phyloP scores from a whole-genome alignment of 2,797 vertebrate genomes.

The Danionella dracula region DNA sequence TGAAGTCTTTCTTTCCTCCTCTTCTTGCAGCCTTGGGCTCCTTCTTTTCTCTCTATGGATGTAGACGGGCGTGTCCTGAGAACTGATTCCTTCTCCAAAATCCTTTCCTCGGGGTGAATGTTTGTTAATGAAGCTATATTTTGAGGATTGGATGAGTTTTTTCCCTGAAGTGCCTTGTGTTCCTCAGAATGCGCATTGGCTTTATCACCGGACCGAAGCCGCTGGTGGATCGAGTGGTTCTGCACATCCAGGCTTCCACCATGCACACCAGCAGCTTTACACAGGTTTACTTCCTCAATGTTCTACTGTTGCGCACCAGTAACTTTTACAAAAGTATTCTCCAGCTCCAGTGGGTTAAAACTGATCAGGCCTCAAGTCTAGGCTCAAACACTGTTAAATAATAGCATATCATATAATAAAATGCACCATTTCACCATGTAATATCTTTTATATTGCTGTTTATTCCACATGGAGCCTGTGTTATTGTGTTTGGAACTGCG shows the following conservation, averaged over 20 bases:
- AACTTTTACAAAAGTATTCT: too few species aligned
- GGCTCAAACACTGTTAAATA: too few species aligned
- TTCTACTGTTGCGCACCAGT: too few species aligned
- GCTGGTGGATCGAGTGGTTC: constrained; percentile 78
- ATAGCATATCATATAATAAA: too few species aligned
- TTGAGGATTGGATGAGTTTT: too few species aligned
- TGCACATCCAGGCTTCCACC: constrained; percentile 87
- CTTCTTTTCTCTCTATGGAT: constrained; percentile 79
- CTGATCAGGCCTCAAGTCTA: too few species aligned
- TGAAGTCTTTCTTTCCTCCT: neutral
- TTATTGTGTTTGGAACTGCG: too few species aligned
- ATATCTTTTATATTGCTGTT: too few species aligned
- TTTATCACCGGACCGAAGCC: constrained; percentile 90
- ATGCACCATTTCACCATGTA: too few species aligned
- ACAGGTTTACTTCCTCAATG: constrained; percentile 66
- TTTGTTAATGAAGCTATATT: neutral
- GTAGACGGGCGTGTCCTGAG: constrained; percentile 73
- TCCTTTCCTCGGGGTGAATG: constrained; percentile 78
- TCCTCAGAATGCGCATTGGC: constrained; percentile 81
- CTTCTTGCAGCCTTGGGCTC: constrained; percentile 63
- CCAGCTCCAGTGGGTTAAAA: too few species aligned
- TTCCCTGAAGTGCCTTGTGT: neutral
- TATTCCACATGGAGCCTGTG: too few species aligned
- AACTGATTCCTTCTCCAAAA: constrained; percentile 79
- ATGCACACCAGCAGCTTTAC: constrained; percentile 88